A percentile compares a stretch with the other conserved stretches of the same genome.
Conservation (phyloP, 2,888 invertebrate species). For the Drosophila helvetica region DNA sequence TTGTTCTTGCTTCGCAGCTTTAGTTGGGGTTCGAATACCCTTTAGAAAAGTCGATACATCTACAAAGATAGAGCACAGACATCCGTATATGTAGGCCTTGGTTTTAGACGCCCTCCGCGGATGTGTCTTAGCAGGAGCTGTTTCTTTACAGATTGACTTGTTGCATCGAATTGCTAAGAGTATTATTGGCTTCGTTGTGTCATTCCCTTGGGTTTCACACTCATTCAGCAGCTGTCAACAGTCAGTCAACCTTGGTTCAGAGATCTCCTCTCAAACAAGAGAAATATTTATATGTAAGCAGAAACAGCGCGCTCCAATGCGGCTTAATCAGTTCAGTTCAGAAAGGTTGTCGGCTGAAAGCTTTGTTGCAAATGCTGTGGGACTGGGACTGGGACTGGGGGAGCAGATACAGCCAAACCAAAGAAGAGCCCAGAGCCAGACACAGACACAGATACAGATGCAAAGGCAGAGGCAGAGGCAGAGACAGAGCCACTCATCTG, state of each 20-base stretch:
- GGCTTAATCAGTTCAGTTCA: conserved; percentile 72
- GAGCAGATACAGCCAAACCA: not conserved
- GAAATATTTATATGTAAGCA: conserved; percentile 31
- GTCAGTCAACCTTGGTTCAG: conserved; percentile 56
- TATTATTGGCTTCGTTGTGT: conserved; percentile 51
- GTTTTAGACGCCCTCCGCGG: too few relatives aligned
- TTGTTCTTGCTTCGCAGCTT: not conserved
- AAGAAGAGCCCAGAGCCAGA: not conserved
- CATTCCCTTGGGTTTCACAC: conserved; percentile 28
- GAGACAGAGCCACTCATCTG: conserved; percentile 62
- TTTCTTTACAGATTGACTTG: too few relatives aligned
- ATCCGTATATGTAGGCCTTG: too few relatives aligned
- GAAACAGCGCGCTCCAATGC: conserved; percentile 54
- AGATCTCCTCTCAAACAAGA: conserved; percentile 22
- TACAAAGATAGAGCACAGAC: not conserved
- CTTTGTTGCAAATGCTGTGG: conserved; percentile 33
- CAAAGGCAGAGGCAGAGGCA: conserved; percentile 8
- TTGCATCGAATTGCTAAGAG: not conserved
- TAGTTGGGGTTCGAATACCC: not conserved
- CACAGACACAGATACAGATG: not conserved
- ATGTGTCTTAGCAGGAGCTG: too few relatives aligned
- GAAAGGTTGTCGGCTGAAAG: conserved; percentile 60
- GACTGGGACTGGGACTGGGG: not conserved
- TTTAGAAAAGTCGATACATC: not conserved
- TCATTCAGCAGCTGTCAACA: conserved; percentile 62